These are phyloP conservation scores for Cephus pygmeus DNA, from an alignment of 2,888 invertebrate genomes.

Conservation along the genomic window DNA sequence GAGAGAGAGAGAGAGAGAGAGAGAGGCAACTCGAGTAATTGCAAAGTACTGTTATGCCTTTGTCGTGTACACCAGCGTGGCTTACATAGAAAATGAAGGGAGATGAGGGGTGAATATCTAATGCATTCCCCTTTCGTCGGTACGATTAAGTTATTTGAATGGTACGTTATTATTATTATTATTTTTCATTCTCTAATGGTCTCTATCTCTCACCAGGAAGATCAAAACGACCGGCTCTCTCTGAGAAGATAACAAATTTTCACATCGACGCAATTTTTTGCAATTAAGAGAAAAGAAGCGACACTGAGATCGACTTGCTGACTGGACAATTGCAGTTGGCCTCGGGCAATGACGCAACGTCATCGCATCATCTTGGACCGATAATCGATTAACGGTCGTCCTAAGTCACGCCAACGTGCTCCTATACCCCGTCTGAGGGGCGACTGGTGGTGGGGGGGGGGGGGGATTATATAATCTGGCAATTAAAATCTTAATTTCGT, in stretches of 20 bases:
- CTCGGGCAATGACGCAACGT: constrained; percentile 1
- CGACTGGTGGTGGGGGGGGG: too few relatives aligned
- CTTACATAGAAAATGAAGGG: constrained; percentile 2
- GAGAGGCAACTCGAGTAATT: constrained; percentile 31
- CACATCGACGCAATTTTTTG: not conserved
- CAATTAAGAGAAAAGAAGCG: not conserved
- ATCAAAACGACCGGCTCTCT: not conserved
- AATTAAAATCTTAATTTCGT: constrained; percentile 3
- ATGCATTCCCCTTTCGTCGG: not conserved
- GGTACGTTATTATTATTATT: too few relatives aligned
- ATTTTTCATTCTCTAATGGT: not conserved
- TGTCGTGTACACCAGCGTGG: constrained; percentile 20
- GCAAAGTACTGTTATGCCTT: constrained; percentile 44
- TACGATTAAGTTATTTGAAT: not conserved
- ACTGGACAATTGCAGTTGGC: constrained; percentile 1
- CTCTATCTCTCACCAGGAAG: not conserved
- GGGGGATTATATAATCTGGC: not conserved
- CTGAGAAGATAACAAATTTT: not conserved
- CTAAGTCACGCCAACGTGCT: not conserved
- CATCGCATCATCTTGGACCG: not conserved
- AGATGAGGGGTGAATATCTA: not conserved
- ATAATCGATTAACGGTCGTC: constrained; percentile 3
- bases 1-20: not conserved
- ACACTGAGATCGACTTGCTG: constrained; percentile 1
- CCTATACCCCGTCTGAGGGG: not conserved